A percentile compares a stretch with the other conserved stretches of the same genome.
Evolutionary conservation across 2,888 invertebrate genomes (phyloP).

Genomic region (Odontomyia ornata): DNA sequence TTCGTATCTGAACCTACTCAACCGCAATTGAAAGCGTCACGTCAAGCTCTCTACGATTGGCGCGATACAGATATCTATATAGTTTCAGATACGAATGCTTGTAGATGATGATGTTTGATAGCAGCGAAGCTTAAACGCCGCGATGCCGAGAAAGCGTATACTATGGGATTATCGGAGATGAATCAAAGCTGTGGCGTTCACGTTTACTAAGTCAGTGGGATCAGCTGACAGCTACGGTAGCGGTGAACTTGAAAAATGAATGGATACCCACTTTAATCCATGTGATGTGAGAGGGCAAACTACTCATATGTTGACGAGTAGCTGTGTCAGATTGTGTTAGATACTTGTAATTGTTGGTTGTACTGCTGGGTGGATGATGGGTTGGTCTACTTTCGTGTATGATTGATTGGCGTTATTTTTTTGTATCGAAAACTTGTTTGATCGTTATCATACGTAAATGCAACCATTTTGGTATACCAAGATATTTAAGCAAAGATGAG

Average conservation of each 20-base stretch:
- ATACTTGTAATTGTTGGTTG: too few species aligned
- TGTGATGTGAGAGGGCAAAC: conserved; percentile 16
- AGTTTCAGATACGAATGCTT: not conserved
- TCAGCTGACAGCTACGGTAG: conserved; percentile 11
- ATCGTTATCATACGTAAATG: too few species aligned
- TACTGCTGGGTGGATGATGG: too few species aligned
- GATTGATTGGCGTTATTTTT: too few species aligned
- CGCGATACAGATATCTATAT: not conserved
- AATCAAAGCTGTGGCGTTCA: conserved; percentile 21
- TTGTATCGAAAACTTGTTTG: too few species aligned
- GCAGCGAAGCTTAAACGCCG: not conserved
- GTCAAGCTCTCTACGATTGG: not conserved
- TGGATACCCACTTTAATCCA: not conserved
- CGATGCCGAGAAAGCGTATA: not conserved
- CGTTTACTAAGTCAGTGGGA: conserved; percentile 32
- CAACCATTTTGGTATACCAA: too few species aligned
- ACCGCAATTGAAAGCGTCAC: not conserved
- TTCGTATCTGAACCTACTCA: too few species aligned
- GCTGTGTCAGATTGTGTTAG: not conserved
- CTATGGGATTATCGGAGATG: conserved; percentile 4
- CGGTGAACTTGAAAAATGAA: conserved; percentile 34
- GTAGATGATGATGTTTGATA: not conserved
- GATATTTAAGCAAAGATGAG: too few species aligned
- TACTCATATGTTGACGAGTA: not conserved
- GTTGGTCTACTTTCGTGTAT: too few species aligned